phyloP scores from a whole-genome alignment of 2,797 vertebrate species.

The Falco berigora region DNA sequence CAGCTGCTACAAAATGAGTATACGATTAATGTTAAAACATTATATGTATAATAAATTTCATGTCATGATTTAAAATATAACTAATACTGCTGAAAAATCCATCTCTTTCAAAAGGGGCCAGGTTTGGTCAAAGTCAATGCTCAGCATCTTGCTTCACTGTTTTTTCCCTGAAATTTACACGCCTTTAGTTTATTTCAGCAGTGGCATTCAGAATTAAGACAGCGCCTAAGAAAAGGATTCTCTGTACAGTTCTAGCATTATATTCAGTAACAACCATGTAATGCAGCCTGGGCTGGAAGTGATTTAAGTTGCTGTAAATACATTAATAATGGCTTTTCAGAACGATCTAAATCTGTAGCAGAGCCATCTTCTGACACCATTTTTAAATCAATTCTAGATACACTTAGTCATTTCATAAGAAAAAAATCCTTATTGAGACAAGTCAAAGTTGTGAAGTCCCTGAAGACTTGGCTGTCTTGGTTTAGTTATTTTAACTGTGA shows the following conservation, averaged over 20 bases:
- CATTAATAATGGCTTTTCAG: not conserved
- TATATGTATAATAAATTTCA: not conserved
- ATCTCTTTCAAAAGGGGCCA: not conserved
- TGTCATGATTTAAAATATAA: not conserved
- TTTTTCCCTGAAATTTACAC: not conserved
- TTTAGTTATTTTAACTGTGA: not conserved
- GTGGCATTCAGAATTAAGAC: not conserved
- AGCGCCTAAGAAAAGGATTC: not conserved
- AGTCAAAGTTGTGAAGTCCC: not conserved
- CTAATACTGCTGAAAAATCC: not conserved
- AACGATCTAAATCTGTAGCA: not conserved
- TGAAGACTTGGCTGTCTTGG: not conserved
- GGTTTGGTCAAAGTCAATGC: not conserved
- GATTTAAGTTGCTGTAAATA: not conserved
- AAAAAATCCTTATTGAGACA: not conserved
- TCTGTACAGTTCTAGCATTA: not conserved
- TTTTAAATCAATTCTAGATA: not conserved
- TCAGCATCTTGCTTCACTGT: not conserved
- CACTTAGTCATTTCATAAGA: not conserved
- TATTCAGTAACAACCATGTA: not conserved
- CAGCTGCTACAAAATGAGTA: not conserved
- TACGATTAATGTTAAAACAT: not conserved
- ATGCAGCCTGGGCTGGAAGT: not conserved
- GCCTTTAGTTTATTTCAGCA: not conserved
- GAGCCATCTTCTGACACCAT: not conserved